These are phyloP conservation scores for Chloromyia formosa DNA, from an alignment of 2,888 invertebrate genomes.

Conservation along the genomic window DNA sequence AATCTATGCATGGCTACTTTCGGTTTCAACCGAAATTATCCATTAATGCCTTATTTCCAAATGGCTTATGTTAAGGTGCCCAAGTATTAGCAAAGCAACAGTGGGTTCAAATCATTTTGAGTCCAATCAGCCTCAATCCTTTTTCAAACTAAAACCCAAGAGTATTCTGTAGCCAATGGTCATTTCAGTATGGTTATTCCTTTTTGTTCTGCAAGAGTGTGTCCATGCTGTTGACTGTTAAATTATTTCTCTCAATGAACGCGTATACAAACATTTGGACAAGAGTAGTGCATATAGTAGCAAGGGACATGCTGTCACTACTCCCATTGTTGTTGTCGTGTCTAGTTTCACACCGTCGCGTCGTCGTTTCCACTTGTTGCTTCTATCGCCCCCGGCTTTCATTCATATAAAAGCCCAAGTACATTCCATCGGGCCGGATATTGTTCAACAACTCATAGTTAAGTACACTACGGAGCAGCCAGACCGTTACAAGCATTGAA, in stretches of 20 bases:
- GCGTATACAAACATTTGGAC: neutral
- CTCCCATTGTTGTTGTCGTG: neutral
- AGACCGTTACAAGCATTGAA: neutral
- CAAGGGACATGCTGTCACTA: slow-evolving; percentile 4
- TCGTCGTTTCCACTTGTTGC: neutral
- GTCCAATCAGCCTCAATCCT: too few species aligned
- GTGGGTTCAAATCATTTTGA: too few species aligned
- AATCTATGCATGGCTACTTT: too few species aligned
- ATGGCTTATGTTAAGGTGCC: too few species aligned
- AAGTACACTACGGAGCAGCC: slow-evolving; percentile 21
- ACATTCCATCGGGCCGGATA: slow-evolving; percentile 31
- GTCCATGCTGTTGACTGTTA: neutral
- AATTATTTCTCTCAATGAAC: slow-evolving; percentile 37
- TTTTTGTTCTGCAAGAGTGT: neutral
- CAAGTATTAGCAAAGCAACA: too few species aligned
- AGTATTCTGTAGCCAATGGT: neutral
- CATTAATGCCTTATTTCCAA: too few species aligned
- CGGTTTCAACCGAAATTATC: too few species aligned
- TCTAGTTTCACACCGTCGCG: too few species aligned
- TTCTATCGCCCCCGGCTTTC: slow-evolving; percentile 26
- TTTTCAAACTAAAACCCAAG: neutral
- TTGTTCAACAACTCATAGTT: slow-evolving; percentile 33
- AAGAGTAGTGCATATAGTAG: neutral
- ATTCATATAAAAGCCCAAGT: slow-evolving; percentile 43
- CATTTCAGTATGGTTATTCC: neutral